These are phyloP conservation scores for Sarcoramphus papa DNA, from an alignment of 2,797 vertebrate species.

Conservation along the genomic window DNA sequence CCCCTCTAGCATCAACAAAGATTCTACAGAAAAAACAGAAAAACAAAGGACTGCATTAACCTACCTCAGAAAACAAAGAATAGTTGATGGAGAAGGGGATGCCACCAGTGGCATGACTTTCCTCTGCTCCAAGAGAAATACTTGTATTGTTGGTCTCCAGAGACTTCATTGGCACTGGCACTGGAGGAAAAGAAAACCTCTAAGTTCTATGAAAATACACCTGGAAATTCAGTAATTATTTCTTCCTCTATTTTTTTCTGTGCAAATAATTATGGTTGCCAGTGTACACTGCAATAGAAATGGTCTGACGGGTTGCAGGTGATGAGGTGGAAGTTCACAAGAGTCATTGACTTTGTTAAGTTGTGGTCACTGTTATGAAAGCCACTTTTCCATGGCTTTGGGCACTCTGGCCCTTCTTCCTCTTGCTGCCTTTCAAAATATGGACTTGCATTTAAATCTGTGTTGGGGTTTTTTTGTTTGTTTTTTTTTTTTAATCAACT, in stretches of 20 bases:
- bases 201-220: background rate
- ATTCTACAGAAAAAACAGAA: background rate
- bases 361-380: background rate
- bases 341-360: background rate
- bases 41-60: background rate
- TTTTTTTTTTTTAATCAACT: background rate
- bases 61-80: background rate
- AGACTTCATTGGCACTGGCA: background rate
- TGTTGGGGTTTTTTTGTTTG: background rate
- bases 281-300: background rate
- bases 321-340: background rate
- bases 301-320: background rate
- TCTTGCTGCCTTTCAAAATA: background rate
- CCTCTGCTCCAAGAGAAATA: background rate
- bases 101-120: background rate
- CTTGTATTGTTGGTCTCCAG: background rate
- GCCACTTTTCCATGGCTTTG: background rate
- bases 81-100: background rate
- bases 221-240: background rate
- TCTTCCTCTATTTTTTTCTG: background rate
- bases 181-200: background rate
- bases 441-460: background rate
- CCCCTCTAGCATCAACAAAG: background rate
- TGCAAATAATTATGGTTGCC: background rate
- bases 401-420: background rate